Conservation (phyloP, 2,113 vertebrate genomes). For the Chloropsis cyanopogon region DNA sequence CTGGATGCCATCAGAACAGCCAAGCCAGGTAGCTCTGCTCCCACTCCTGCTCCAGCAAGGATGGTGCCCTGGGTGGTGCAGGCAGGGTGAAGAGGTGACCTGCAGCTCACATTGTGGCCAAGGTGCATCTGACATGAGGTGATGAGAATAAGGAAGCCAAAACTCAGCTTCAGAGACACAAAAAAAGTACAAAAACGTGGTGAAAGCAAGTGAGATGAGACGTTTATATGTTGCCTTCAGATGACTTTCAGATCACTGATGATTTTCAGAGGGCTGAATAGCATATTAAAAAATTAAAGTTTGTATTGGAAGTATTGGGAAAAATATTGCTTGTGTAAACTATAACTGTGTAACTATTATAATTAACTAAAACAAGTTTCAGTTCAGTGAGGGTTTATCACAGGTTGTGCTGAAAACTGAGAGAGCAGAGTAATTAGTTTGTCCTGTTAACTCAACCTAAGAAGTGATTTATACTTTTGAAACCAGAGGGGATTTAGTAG, state of each 20-base stretch:
- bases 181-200: accelerated
- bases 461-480: neutral
- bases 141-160: neutral
- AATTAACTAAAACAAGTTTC: neutral
- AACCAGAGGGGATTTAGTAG: neutral
- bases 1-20: neutral
- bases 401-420: neutral
- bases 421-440: neutral
- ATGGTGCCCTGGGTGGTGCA: neutral
- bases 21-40: neutral
- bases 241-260: neutral
- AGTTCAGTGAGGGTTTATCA: neutral
- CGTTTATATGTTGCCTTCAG: neutral
- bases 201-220: neutral
- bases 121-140: neutral
- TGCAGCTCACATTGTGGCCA: neutral
- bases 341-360: no score
- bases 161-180: neutral
- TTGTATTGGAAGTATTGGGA: neutral
- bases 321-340: neutral
- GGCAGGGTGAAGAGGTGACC: neutral
- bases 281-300: neutral
- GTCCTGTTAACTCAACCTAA: neutral
- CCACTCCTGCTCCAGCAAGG: no score
- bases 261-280: neutral